phyloP scores from a whole-genome alignment of 2,113 vertebrate species.

The Anolis carolinensis region DNA sequence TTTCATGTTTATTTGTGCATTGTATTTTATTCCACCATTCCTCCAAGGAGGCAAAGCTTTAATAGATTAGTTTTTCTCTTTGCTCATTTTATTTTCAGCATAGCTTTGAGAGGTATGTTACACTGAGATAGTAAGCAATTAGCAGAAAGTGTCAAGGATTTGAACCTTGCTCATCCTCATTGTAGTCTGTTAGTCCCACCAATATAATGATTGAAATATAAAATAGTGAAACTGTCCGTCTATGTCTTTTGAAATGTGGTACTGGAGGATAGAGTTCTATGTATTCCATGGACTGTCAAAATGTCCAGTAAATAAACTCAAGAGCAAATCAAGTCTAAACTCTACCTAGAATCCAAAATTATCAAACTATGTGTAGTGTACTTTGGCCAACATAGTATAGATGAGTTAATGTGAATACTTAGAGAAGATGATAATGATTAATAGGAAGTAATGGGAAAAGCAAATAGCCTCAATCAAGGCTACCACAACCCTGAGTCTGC shows the following conservation, averaged over 20 bases:
- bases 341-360: not conserved
- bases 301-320: not conserved
- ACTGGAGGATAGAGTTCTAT: not conserved
- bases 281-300: not conserved
- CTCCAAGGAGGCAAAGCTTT: not conserved
- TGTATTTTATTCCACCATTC: not conserved
- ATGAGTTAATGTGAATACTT: not conserved
- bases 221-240: not conserved
- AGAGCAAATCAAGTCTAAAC: not conserved
- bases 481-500: not conserved
- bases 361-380: not conserved
- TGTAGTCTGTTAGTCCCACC: too few relatives aligned
- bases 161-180: too few relatives aligned
- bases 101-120: too few relatives aligned
- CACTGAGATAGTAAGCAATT: too few relatives aligned
- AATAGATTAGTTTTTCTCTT: not conserved
- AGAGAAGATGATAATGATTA: not conserved
- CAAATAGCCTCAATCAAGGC: not conserved
- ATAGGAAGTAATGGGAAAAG: not conserved
- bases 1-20: not conserved
- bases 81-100: too few relatives aligned
- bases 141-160: too few relatives aligned
- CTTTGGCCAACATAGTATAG: not conserved
- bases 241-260: not conserved
- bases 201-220: too few relatives aligned